phyloP scores from a whole-genome alignment of 2,113 vertebrate species.

The Prinia subflava region DNA sequence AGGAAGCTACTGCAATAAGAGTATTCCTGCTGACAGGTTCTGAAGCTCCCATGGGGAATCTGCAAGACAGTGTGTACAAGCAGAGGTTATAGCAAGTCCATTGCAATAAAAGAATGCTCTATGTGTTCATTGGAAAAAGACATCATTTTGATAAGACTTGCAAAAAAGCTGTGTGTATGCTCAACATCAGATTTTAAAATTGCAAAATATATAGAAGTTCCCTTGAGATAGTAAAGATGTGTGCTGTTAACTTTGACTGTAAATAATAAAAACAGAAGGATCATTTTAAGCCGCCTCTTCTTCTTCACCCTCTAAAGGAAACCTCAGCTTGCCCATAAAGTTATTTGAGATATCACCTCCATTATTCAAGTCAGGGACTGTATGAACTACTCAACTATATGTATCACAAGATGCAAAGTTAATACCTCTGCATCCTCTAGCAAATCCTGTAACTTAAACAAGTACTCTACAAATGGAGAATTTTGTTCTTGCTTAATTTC shows the following conservation, averaged over 20 bases:
- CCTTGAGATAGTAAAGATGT: not conserved
- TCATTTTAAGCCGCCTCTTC: not conserved
- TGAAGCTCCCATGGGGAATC: not conserved
- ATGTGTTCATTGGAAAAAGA: not conserved
- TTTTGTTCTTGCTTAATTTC: not conserved
- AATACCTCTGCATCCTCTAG: not conserved
- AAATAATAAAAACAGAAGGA: not conserved
- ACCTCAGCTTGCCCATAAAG: not conserved
- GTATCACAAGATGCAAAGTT: not conserved
- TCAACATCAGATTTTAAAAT: not conserved
- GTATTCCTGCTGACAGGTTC: not conserved
- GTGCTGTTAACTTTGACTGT: not conserved
- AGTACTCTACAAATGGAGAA: not conserved
- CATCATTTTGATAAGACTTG: not conserved
- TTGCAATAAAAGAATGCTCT: not conserved
- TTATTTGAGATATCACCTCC: not conserved
- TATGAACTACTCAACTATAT: not conserved
- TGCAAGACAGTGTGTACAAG: not conserved
- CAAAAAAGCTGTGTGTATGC: fast-evolving
- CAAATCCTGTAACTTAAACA: not conserved
- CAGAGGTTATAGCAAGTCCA: not conserved
- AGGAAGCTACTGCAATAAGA: not conserved
- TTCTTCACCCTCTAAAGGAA: not conserved
- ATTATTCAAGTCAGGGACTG: not conserved
- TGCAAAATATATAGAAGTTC: not conserved